phyloP scores from a whole-genome alignment of 2,113 vertebrate species.

The Elephas maximus region DNA sequence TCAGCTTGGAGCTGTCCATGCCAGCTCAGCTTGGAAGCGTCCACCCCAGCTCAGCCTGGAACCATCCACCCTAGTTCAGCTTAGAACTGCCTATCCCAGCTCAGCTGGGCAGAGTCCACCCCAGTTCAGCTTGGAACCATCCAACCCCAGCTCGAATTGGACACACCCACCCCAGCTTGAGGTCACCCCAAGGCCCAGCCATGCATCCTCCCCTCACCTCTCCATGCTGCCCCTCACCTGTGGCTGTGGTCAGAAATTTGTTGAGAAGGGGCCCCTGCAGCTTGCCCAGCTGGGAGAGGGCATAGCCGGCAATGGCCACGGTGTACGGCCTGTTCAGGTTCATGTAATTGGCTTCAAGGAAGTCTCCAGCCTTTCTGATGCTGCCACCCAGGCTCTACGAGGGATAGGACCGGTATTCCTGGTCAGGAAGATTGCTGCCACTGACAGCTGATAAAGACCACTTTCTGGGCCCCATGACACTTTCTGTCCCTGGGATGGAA shows the following conservation, averaged over 20 bases:
- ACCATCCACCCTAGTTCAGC: no score
- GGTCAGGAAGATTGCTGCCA: background rate
- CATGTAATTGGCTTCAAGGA: slow-evolving; percentile 86
- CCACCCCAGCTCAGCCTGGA: no score
- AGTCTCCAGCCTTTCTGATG: slow-evolving; percentile 87
- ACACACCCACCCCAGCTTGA: background rate
- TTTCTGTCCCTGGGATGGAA: background rate
- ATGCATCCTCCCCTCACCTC: accelerated
- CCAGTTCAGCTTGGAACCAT: no score
- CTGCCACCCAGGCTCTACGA: slow-evolving; percentile 88
- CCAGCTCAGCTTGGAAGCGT: no score
- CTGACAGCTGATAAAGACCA: background rate
- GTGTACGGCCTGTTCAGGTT: slow-evolving; percentile 91
- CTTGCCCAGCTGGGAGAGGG: slow-evolving; percentile 88
- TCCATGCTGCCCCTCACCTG: slow-evolving; percentile 78
- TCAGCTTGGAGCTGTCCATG: no score
- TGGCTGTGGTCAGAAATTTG: slow-evolving; percentile 82
- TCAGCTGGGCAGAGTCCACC: no score
- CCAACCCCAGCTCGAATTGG: no score
- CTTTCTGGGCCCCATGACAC: background rate
- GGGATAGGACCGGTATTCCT: background rate
- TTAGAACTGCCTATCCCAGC: no score
- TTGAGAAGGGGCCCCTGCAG: background rate
- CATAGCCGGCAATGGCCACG: slow-evolving; percentile 92
- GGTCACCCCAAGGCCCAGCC: no score